Evolutionary conservation across 2,888 invertebrate genomes (phyloP), one percentile per base, ranked within the genome.

Genomic region (Drosophila quinaria): DNA sequence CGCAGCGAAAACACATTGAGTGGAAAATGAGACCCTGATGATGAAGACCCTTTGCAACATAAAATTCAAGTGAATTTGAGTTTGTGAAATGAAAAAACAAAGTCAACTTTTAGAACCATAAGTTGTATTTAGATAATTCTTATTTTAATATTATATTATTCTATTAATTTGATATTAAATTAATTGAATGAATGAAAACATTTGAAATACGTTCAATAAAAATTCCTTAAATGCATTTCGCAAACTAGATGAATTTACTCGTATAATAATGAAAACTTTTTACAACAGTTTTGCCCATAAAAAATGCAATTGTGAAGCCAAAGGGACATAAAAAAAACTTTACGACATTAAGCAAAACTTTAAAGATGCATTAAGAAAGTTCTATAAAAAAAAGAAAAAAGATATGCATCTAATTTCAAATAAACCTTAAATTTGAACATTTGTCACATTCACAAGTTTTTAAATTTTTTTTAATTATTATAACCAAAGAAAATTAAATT

Each of bases 1-100:
- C 44, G 64, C 44, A 54, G 58, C 11, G 44, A 69, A 69, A 77
- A 56, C 56, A 60, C 60, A 78, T 74, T 74, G 47, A 69, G 74
- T 65, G 78, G 56, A 66, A 74, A 70, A 76, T 61, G 13, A 44
- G 55, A 65, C 39, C 58, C n/a, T n/a, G n/a, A n/a, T n/a, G n/a
- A n/a, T n/a, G n/a, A n/a, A n/a, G n/a, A n/a, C n/a, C n/a, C n/a
- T n/a, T n/a, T n/a, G n/a, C n/a, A n/a, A n/a, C n/a, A n/a, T n/a
- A n/a, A n/a, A n/a, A n/a, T n/a, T n/a, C n/a, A n/a, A n/a, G n/a
- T n/a, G n/a, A n/a, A n/a, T n/a, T n/a, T n/a, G n/a, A n/a, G n/a
- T n/a, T n/a, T n/a, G n/a, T n/a, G n/a, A n/a, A n/a, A n/a, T n/a
- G n/a, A n/a, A 2, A 42, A 29, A 33, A 31, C n/a, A 33, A 10